These are phyloP conservation scores for Diadema setosum DNA, from an alignment of 35 echinoderm and acorn worm species.

Conservation along the genomic window DNA sequence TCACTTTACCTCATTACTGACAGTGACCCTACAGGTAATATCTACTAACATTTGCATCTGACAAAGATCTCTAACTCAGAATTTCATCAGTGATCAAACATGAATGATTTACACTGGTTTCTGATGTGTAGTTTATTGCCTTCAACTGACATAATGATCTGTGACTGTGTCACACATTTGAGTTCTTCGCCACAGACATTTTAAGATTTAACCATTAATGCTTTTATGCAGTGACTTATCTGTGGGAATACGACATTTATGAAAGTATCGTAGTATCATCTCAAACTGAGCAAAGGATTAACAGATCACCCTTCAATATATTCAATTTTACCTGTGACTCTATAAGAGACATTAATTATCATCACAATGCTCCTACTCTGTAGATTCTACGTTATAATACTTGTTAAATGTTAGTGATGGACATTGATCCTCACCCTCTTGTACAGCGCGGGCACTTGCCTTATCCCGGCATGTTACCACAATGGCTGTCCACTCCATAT, in stretches of 20 bases:
- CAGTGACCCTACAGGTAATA: not conserved
- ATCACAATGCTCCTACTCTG: not conserved
- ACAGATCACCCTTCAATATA: not conserved
- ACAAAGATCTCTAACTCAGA: too few species aligned
- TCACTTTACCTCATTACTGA: too few species aligned
- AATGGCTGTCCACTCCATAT: constrained; percentile 76
- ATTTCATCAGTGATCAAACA: too few species aligned
- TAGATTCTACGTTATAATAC: not conserved
- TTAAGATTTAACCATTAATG: too few species aligned
- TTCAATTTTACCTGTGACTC: not conserved
- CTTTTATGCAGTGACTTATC: too few species aligned
- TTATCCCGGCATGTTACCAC: constrained; percentile 61
- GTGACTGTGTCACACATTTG: too few species aligned
- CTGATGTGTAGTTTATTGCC: too few species aligned
- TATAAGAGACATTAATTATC: not conserved
- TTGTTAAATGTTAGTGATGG: not conserved
- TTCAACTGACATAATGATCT: too few species aligned
- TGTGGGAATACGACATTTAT: too few species aligned
- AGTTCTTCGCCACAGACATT: too few species aligned
- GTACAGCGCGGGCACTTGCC: constrained; percentile 35
- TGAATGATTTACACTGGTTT: too few species aligned
- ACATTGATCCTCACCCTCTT: constrained; percentile 41
- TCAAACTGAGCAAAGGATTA: not conserved
- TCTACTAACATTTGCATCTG: not conserved
- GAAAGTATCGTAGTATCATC: too few species aligned